phyloP scores from a whole-genome alignment of 2,113 vertebrate species.

The Steatornis caripensis region DNA sequence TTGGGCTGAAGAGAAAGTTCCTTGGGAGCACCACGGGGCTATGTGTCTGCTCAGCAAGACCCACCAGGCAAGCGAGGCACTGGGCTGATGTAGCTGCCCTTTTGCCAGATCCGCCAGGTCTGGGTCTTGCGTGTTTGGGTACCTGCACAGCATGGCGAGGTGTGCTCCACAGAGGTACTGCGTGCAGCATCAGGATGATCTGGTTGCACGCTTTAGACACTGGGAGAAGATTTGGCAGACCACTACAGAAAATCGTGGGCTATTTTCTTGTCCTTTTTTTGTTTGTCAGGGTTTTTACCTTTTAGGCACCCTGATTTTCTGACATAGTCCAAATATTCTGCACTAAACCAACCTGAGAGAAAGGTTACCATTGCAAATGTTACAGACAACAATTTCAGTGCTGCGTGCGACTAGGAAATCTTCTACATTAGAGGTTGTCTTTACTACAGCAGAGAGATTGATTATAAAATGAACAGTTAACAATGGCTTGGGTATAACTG shows the following conservation, averaged over 20 bases:
- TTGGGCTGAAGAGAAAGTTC: background rate
- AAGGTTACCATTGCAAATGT: background rate
- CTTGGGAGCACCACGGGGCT: background rate
- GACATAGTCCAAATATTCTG: background rate
- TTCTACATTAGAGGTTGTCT: background rate
- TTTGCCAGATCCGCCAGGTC: background rate
- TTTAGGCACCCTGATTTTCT: background rate
- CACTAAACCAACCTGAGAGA: background rate
- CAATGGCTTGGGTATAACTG: background rate
- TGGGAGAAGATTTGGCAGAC: background rate
- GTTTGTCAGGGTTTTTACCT: background rate
- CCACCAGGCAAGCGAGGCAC: background rate
- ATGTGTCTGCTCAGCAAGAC: background rate
- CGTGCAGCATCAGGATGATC: background rate
- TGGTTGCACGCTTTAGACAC: background rate
- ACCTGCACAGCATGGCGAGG: background rate
- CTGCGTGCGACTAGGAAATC: background rate
- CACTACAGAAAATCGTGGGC: background rate
- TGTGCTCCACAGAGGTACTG: background rate
- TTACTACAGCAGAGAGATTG: background rate
- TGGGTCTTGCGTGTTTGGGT: background rate
- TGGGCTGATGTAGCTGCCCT: background rate
- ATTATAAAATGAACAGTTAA: background rate
- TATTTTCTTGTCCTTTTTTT: background rate
- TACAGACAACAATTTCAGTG: background rate